These are phyloP conservation scores for Amphibalanus amphitrite DNA, from an alignment of 1,140 invertebrate genomes.

Conservation along the genomic window DNA sequence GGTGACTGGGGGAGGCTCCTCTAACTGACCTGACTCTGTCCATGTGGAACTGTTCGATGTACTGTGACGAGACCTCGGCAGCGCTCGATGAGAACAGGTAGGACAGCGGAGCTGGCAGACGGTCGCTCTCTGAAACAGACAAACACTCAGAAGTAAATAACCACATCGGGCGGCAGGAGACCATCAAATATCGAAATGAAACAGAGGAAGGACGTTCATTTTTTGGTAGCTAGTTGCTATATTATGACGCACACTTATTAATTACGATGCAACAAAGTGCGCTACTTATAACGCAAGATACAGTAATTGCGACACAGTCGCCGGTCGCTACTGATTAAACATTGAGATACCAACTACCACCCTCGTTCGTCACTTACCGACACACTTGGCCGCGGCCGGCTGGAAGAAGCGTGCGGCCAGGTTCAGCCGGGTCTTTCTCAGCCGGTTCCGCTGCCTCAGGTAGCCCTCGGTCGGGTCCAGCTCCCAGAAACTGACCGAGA, in stretches of 20 bases:
- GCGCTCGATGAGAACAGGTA: not conserved
- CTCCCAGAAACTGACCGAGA: constrained; percentile 29
- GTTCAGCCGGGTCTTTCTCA: constrained; percentile 16
- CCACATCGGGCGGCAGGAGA: not conserved
- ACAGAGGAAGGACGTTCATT: not conserved
- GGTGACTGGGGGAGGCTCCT: too few species aligned
- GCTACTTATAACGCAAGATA: too few species aligned
- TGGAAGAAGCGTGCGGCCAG: not conserved
- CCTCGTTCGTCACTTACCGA: too few species aligned
- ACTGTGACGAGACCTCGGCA: not conserved
- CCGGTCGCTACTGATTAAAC: too few species aligned
- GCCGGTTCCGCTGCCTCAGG: constrained; percentile 29
- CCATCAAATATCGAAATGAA: not conserved
- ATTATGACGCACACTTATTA: not conserved
- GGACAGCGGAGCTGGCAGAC: not conserved
- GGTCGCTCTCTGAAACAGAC: not conserved
- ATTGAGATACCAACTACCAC: too few species aligned
- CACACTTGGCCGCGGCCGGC: not conserved
- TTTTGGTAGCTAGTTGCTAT: too few species aligned
- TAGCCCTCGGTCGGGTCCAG: constrained; percentile 38
- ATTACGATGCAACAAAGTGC: too few species aligned
- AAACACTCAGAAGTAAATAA: not conserved
- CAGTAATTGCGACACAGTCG: too few species aligned
- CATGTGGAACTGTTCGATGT: constrained; percentile 2
- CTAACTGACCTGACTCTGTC: not conserved